A percentile compares a stretch with the other conserved stretches of the same genome.
Evolutionary conservation across 2,797 vertebrate genomes (phyloP).

Genomic region (Tarsius wallacei): DNA sequence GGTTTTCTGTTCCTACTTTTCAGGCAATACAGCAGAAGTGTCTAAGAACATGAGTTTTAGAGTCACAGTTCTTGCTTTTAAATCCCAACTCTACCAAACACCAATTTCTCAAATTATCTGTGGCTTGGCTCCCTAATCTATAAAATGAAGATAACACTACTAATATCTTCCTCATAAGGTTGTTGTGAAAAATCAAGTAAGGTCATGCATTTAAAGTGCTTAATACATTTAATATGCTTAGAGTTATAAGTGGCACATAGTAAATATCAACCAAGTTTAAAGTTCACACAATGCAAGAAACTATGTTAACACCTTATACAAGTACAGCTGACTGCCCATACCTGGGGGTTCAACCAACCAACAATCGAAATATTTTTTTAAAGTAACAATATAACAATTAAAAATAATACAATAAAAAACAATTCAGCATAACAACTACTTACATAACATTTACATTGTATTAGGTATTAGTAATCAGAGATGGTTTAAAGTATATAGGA

Average conservation of each 20-base stretch:
- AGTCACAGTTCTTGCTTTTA: constrained; percentile 21
- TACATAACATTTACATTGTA: not conserved
- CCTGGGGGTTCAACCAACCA: not conserved
- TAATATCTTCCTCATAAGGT: not conserved
- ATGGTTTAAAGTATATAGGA: not conserved
- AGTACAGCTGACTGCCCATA: not conserved
- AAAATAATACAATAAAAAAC: not conserved
- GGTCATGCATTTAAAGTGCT: not conserved
- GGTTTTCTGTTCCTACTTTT: not conserved
- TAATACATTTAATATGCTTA: not conserved
- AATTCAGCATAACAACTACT: not conserved
- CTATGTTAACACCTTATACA: not conserved
- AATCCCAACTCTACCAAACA: constrained; percentile 9
- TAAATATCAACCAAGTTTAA: constrained; percentile 4
- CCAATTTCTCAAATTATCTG: not conserved
- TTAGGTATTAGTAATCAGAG: not conserved
- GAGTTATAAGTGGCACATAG: not conserved
- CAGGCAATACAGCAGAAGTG: not conserved
- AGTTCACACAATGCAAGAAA: not conserved
- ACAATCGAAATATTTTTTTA: not conserved
- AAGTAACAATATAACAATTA: not conserved
- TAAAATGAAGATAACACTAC: constrained; percentile 29
- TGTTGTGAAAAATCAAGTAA: not conserved
- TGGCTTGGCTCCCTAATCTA: not conserved
- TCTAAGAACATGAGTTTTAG: not conserved